phyloP scores from a whole-genome alignment of 2,888 invertebrate species.

The Stegophylla sp. region DNA sequence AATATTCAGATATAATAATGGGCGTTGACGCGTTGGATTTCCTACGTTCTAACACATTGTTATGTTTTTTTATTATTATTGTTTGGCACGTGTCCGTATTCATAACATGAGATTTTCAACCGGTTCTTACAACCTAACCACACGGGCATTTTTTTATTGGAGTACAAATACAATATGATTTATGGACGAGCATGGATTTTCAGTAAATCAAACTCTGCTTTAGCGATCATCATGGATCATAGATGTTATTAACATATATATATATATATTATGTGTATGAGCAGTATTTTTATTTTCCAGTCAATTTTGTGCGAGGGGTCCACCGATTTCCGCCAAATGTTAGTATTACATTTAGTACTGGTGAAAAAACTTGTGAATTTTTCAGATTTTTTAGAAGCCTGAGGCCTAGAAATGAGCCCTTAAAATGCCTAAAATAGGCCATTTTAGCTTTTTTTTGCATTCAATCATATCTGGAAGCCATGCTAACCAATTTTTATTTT shows the following conservation, averaged over 20 bases:
- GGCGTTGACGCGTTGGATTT: constrained; percentile 32
- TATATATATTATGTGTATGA: no score
- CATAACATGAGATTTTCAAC: neutral
- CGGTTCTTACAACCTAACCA: constrained; percentile 5
- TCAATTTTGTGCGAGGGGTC: no score
- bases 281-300: no score
- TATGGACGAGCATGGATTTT: constrained; percentile 11
- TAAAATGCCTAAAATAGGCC: no score
- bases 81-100: constrained; percentile 8
- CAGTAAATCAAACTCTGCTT: neutral
- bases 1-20: neutral
- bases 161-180: neutral
- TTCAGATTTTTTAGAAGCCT: no score
- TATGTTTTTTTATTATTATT: neutral
- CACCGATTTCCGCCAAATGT: no score
- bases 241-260: neutral
- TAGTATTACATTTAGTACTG: no score
- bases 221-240: constrained; percentile 22
- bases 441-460: no score
- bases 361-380: no score
- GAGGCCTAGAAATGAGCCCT: no score
- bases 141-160: constrained; percentile 10
- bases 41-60: neutral
- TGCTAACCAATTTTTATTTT: no score
- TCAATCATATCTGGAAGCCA: no score